phyloP scores from a whole-genome alignment of 23 tunicate species.

The Aplidium turbinatum region DNA sequence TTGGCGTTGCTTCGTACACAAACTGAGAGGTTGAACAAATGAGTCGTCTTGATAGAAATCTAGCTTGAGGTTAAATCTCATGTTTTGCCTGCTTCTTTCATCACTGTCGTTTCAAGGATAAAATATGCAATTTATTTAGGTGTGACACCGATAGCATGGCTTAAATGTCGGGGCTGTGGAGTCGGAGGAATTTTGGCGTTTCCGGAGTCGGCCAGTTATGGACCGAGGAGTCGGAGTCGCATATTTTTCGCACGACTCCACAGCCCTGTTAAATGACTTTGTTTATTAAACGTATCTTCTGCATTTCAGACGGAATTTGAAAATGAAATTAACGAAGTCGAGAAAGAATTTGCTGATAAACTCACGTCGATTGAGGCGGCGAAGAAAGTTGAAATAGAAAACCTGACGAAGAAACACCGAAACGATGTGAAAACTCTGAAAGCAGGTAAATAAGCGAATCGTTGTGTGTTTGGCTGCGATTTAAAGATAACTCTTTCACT shows the following conservation, averaged over 20 bases:
- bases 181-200: not conserved
- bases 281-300: not conserved
- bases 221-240: not conserved
- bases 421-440: slow-evolving; percentile 12
- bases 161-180: too few species aligned
- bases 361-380: slow-evolving; percentile 17
- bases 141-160: too few species aligned
- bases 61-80: too few species aligned
- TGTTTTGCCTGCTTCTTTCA: too few species aligned
- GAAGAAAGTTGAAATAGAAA: slow-evolving; percentile 15
- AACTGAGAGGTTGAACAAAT: not conserved
- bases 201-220: too few species aligned
- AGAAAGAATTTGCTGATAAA: slow-evolving; percentile 42
- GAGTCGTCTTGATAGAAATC: too few species aligned
- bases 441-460: not conserved
- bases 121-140: too few species aligned
- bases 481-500: too few species aligned
- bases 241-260: not conserved
- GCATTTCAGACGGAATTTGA: slow-evolving; percentile 24
- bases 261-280: not conserved
- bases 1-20: too few species aligned
- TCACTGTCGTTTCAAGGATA: too few species aligned
- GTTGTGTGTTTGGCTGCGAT: not conserved
- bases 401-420: slow-evolving; percentile 6
- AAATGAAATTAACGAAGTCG: slow-evolving; percentile 41